Evolutionary conservation across 2,113 vertebrate species (phyloP).

Genomic region (Cryptotis parvus): DNA sequence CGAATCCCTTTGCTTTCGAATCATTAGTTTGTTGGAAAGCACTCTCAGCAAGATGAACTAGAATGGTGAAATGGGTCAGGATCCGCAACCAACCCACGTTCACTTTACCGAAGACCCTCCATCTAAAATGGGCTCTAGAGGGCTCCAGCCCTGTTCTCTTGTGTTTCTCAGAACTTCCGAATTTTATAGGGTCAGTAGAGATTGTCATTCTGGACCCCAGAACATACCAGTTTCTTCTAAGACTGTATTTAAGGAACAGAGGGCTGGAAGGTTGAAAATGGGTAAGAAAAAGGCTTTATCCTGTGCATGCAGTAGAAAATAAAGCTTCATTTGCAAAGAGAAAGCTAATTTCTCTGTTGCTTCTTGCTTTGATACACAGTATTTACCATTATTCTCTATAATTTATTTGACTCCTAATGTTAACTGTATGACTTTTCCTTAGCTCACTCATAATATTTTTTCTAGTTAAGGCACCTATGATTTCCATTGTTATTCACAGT

Average conservation of each 20-base stretch:
- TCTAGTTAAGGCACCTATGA: background rate
- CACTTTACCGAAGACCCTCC: constrained; percentile 31
- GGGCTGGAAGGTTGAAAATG: background rate
- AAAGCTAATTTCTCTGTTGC: background rate
- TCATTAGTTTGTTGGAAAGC: background rate
- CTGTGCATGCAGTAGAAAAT: background rate
- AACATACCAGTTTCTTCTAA: background rate
- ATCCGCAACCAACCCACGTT: background rate
- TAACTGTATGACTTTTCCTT: background rate
- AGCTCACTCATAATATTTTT: background rate
- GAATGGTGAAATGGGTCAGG: background rate
- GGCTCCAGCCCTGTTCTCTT: constrained; percentile 62
- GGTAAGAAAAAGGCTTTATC: background rate
- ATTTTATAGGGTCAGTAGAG: constrained; percentile 34
- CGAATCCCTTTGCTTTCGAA: background rate
- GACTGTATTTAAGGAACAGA: background rate
- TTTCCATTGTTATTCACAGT: no score
- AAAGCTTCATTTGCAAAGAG: background rate
- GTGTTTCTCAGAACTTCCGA: constrained; percentile 29
- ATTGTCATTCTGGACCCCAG: background rate
- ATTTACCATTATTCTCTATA: constrained; percentile 28
- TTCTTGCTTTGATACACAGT: background rate
- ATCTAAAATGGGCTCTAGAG: constrained; percentile 70
- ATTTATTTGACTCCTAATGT: background rate
- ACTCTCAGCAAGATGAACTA: background rate